Evolutionary conservation across 2,113 vertebrate species (phyloP).

Genomic region (Scalopus aquaticus): DNA sequence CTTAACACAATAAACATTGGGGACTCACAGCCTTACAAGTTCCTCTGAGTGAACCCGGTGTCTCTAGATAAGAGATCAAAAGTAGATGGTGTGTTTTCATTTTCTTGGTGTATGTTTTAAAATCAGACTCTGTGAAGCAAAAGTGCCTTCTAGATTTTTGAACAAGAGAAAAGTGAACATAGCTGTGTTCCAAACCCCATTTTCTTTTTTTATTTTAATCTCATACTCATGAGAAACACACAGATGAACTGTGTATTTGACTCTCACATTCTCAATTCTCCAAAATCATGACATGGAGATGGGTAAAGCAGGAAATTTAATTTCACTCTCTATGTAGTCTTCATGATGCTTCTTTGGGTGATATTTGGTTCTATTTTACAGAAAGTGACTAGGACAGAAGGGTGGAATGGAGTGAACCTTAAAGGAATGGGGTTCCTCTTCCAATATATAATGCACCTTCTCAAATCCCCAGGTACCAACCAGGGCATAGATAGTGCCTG

Average conservation of each 20-base stretch:
- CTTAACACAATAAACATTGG: constrained; percentile 72
- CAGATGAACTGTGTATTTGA: neutral
- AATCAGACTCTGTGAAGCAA: constrained; percentile 24
- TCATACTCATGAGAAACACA: neutral
- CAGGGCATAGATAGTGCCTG: neutral
- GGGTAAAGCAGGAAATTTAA: neutral
- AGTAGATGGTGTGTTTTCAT: constrained; percentile 51
- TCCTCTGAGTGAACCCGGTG: constrained; percentile 64
- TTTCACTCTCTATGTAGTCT: neutral
- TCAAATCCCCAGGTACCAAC: no score
- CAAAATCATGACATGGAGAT: neutral
- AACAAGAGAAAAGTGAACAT: neutral
- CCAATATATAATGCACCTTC: no score
- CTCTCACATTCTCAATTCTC: neutral
- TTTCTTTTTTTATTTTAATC: constrained; percentile 9
- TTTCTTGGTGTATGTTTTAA: constrained; percentile 59
- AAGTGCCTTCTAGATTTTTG: neutral
- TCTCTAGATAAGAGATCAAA: constrained; percentile 79
- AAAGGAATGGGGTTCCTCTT: neutral
- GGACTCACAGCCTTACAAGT: neutral
- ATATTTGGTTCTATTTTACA: neutral
- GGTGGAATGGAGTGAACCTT: neutral
- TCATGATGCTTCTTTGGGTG: neutral
- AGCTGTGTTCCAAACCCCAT: neutral
- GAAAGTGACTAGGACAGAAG: neutral